Evolutionary conservation across 2,888 invertebrate species (phyloP).

Genomic region (Mesoligia furuncula): DNA sequence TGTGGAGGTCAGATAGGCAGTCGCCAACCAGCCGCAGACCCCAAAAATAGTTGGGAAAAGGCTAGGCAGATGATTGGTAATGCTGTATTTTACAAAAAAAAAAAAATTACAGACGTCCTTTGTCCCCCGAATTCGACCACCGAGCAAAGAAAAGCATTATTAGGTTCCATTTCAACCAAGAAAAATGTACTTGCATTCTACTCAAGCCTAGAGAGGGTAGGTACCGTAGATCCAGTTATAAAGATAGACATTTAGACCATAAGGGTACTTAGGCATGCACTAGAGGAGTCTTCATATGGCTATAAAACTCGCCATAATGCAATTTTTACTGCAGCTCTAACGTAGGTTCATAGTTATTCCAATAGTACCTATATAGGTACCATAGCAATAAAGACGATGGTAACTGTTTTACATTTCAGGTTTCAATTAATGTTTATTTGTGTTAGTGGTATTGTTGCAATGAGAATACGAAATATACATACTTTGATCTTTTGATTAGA

Average conservation of each 20-base stretch:
- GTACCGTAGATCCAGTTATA: slow-evolving; percentile 38
- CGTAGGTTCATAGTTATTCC: slow-evolving; percentile 42
- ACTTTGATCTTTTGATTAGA: neutral
- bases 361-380: slow-evolving; percentile 15
- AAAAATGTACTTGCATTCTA: slow-evolving; percentile 1
- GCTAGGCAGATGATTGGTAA: too few species aligned
- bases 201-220: slow-evolving; percentile 26
- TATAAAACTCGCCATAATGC: slow-evolving; percentile 53
- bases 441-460: neutral
- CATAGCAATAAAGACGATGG: slow-evolving; percentile 16
- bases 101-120: neutral
- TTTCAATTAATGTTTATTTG: neutral
- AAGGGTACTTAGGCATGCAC: slow-evolving; percentile 55
- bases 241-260: slow-evolving; percentile 21
- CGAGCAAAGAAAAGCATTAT: neutral
- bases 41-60: too few species aligned
- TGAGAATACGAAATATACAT: neutral
- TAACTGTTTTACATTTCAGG: neutral
- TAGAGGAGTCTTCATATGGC: slow-evolving; percentile 38
- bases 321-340: slow-evolving; percentile 50
- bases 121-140: too few species aligned
- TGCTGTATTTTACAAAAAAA: neutral
- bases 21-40: too few species aligned
- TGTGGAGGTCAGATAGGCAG: too few species aligned
- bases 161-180: neutral